Conservation (phyloP, 2,797 vertebrate genomes). For the Coregonus ussuriensis region DNA sequence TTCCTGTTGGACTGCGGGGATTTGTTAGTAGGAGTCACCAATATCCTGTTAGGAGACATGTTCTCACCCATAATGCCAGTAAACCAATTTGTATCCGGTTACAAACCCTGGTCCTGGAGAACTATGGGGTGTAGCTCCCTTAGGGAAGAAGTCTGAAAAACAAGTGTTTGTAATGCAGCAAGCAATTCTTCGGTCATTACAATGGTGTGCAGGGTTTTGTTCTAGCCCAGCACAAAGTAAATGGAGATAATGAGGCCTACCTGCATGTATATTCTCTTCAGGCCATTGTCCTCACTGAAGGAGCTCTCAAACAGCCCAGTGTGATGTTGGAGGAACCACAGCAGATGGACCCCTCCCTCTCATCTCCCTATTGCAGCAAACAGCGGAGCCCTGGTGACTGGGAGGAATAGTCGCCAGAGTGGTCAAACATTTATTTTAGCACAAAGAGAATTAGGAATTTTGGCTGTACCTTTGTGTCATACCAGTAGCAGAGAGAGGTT, state of each 20-base stretch:
- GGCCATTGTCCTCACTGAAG: constrained; percentile 39
- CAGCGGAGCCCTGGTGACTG: constrained; percentile 57
- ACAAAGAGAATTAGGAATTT: not conserved
- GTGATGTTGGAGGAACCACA: constrained; percentile 64
- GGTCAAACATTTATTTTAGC: too few relatives aligned
- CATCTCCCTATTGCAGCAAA: constrained; percentile 67
- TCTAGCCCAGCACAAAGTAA: not conserved
- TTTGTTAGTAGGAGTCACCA: constrained; percentile 38
- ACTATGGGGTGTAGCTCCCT: not conserved
- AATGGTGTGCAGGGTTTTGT: not conserved
- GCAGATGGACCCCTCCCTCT: constrained; percentile 66
- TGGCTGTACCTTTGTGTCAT: constrained; percentile 44
- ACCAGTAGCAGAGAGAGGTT: constrained; percentile 48
- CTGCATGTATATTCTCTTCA: constrained; percentile 63
- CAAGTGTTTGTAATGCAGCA: not conserved
- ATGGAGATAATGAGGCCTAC: constrained; percentile 43
- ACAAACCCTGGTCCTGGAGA: not conserved
- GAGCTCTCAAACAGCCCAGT: constrained; percentile 65
- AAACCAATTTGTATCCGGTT: not conserved
- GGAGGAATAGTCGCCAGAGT: not conserved
- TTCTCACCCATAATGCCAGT: not conserved
- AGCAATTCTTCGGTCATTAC: not conserved
- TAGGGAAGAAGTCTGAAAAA: not conserved
- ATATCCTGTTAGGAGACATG: constrained; percentile 49
- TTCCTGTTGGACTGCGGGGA: constrained; percentile 40